Percentiles rank a stretch among this genome's conserved stretches.
Conservation (phyloP, 2,888 invertebrate species). For the Drosophila mimetica region DNA sequence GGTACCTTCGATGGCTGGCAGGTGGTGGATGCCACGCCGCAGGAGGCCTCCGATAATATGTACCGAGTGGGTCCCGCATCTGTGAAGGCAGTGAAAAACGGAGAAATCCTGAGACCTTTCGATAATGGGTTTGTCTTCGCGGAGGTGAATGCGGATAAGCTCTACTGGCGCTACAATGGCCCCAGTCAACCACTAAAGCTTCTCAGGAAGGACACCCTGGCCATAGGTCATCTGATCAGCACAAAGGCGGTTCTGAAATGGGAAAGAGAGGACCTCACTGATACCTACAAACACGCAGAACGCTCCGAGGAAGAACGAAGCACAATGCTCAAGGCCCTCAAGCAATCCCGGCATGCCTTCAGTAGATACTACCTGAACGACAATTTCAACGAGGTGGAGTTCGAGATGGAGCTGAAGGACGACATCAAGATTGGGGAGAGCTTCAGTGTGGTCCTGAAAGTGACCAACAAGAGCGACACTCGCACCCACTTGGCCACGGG, state of each 20-base stretch:
- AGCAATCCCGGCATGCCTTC: conserved; percentile 91
- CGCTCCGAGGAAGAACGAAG: conserved; percentile 91
- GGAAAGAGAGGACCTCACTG: conserved; percentile 93
- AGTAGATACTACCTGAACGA: conserved; percentile 93
- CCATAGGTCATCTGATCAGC: conserved; percentile 93
- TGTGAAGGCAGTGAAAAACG: conserved; percentile 91
- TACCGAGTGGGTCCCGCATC: conserved; percentile 96
- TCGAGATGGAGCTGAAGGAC: conserved; percentile 92
- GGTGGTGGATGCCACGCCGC: conserved; percentile 95
- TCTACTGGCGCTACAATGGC: conserved; percentile 94
- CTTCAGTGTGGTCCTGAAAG: conserved; percentile 89
- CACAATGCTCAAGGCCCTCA: conserved; percentile 93
- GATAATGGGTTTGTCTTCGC: conserved; percentile 95
- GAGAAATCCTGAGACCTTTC: conserved; percentile 92
- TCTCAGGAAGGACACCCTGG: conserved; percentile 90
- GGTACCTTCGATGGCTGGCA: conserved; percentile 94
- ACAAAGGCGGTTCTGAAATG: conserved; percentile 93
- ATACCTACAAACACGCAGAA: conserved; percentile 93
- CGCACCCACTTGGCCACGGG: conserved; percentile 89
- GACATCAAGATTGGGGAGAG: conserved; percentile 94
- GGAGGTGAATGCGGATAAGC: conserved; percentile 97
- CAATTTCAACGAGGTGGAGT: conserved; percentile 93
- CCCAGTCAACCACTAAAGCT: conserved; percentile 93
- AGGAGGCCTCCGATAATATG: conserved; percentile 92
- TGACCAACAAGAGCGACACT: conserved; percentile 89